Conservation (phyloP, 2,888 invertebrate species). For the Eupithecia insigniata region DNA sequence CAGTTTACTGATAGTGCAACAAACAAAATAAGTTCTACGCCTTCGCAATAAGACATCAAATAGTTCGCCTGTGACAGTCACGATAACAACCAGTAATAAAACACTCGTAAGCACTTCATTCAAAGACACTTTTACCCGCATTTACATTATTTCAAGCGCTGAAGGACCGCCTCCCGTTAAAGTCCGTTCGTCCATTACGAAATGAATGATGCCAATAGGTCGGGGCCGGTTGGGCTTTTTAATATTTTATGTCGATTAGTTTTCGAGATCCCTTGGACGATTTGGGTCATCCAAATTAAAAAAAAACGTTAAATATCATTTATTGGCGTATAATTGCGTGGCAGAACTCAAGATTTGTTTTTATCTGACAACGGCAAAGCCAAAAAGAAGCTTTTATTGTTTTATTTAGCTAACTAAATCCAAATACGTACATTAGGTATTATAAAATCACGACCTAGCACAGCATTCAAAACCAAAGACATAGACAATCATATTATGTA, state of each 20-base stretch:
- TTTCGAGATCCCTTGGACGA: neutral
- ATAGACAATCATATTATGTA: too few species aligned
- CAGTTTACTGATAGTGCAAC: neutral
- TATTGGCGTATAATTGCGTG: neutral
- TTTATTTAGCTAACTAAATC: too few species aligned
- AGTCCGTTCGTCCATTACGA: slow-evolving; percentile 8
- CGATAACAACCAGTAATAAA: slow-evolving; percentile 18
- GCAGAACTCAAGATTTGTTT: neutral
- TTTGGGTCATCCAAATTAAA: neutral
- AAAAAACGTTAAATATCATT: neutral
- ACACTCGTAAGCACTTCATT: slow-evolving; percentile 31
- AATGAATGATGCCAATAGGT: slow-evolving; percentile 12
- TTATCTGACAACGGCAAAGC: neutral
- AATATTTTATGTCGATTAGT: neutral
- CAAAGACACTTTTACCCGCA: slow-evolving; percentile 24
- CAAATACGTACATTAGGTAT: too few species aligned
- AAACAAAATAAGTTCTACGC: neutral
- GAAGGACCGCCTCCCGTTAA: slow-evolving; percentile 3
- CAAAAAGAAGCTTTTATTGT: too few species aligned
- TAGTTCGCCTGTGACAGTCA: slow-evolving; percentile 6
- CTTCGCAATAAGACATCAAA: neutral
- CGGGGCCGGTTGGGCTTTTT: neutral
- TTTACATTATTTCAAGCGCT: slow-evolving; percentile 17
- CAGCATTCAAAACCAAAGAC: too few species aligned
- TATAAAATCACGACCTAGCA: too few species aligned